phyloP scores from a whole-genome alignment of 1,140 invertebrate species.

The Lepidurus packardi region DNA sequence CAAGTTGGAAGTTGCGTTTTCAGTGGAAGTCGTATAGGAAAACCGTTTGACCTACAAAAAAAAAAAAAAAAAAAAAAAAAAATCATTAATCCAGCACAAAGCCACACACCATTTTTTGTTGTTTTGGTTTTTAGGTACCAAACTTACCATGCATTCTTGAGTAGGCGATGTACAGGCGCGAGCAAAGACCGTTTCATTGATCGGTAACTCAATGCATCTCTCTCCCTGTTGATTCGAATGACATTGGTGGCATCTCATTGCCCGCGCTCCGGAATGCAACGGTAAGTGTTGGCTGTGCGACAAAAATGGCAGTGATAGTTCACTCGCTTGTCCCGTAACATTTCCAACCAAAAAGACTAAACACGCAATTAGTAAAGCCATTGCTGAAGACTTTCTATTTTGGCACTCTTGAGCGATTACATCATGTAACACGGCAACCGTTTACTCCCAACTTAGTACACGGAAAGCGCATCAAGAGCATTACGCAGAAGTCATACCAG shows the following conservation, averaged over 20 bases:
- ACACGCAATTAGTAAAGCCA: too few species aligned
- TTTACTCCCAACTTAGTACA: too few species aligned
- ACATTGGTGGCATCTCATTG: constrained; percentile 72
- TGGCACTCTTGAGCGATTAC: too few species aligned
- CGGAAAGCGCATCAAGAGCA: too few species aligned
- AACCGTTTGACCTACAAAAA: constrained; percentile 66
- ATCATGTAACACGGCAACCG: too few species aligned
- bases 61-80: not conserved
- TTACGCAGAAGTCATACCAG: too few species aligned
- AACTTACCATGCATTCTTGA: constrained; percentile 27
- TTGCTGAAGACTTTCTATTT: too few species aligned
- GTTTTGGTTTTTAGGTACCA: constrained; percentile 59
- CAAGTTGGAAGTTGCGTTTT: constrained; percentile 64
- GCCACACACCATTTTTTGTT: constrained; percentile 46
- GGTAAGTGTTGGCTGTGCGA: not conserved
- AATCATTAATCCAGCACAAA: too few species aligned
- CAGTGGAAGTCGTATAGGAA: constrained; percentile 72
- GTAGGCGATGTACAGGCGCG: constrained; percentile 37
- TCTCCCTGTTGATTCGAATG: constrained; percentile 65
- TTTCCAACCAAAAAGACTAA: not conserved
- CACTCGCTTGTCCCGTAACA: not conserved
- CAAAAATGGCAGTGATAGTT: not conserved
- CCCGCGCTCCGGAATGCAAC: constrained; percentile 46
- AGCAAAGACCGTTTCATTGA: constrained; percentile 54
- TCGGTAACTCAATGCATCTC: constrained; percentile 57